phyloP scores from a whole-genome alignment of 35 echinoderm and acorn worm species.

The Anneissia japonica region DNA sequence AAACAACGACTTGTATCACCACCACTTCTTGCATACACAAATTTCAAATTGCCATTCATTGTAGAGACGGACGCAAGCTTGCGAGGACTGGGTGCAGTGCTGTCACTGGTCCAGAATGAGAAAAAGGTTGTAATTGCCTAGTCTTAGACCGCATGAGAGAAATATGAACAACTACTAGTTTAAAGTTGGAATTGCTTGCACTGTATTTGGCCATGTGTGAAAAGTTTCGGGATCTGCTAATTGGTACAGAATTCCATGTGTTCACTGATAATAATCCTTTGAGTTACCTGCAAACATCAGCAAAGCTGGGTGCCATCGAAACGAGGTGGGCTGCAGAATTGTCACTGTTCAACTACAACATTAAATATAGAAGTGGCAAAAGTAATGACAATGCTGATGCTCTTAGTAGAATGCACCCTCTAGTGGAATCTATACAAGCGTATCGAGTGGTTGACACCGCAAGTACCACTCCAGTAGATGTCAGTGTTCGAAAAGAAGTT shows the following conservation, averaged over 20 bases:
- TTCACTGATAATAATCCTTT: too few species aligned
- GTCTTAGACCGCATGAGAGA: not conserved
- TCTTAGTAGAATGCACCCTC: not conserved
- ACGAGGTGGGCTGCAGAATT: too few species aligned
- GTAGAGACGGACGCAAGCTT: not conserved
- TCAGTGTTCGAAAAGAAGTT: not conserved
- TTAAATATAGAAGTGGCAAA: not conserved
- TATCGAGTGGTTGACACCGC: not conserved
- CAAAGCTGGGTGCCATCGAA: too few species aligned
- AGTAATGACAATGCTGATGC: not conserved
- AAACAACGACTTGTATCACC: not conserved
- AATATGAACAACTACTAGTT: conserved; percentile 5
- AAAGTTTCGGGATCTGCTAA: not conserved
- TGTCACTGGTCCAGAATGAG: not conserved
- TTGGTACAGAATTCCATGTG: not conserved
- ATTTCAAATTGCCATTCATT: conserved; percentile 7
- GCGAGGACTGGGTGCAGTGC: not conserved
- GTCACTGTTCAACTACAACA: too few species aligned
- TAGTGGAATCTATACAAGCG: not conserved
- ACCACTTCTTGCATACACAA: not conserved
- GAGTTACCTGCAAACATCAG: too few species aligned
- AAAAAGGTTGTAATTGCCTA: not conserved
- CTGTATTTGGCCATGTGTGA: not conserved
- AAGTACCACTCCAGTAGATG: not conserved
- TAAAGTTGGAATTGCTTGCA: too few species aligned